Evolutionary conservation across 2,888 invertebrate genomes (phyloP).

Genomic region (Meandrusa payeni): DNA sequence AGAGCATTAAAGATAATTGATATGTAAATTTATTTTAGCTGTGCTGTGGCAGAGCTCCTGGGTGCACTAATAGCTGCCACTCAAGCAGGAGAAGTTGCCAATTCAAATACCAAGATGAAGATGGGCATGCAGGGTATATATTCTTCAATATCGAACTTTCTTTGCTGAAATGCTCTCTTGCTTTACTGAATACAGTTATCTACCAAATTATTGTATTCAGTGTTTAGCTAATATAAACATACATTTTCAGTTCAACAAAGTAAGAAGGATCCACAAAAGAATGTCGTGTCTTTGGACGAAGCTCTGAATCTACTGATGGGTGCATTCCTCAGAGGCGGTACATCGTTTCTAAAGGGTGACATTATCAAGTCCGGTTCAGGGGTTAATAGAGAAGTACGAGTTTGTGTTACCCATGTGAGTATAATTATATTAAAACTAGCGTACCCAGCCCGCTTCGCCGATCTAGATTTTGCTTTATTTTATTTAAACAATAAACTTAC

Average conservation of each 20-base stretch:
- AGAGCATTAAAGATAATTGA: too few relatives aligned
- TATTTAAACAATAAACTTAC: too few relatives aligned
- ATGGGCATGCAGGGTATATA: conserved; percentile 56
- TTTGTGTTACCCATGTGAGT: conserved; percentile 97
- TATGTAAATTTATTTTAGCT: conserved; percentile 59
- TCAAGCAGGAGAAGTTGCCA: conserved; percentile 83
- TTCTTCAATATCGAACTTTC: background rate
- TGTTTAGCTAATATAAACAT: background rate
- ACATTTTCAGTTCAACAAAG: conserved; percentile 77
- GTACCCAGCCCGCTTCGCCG: too few relatives aligned
- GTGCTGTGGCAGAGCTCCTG: conserved; percentile 94
- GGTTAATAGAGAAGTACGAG: conserved; percentile 96
- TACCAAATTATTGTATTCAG: too few relatives aligned
- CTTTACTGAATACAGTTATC: too few relatives aligned
- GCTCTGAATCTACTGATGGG: conserved; percentile 94
- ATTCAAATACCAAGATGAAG: conserved; percentile 59
- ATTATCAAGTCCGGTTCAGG: conserved; percentile 97
- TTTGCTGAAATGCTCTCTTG: too few relatives aligned
- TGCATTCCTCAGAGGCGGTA: conserved; percentile 96
- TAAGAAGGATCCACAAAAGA: conserved; percentile 83
- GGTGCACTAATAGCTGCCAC: conserved; percentile 94
- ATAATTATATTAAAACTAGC: too few relatives aligned
- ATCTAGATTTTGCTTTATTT: too few relatives aligned
- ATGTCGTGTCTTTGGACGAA: conserved; percentile 91
- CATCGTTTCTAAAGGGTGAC: conserved; percentile 96